These are phyloP conservation scores for Lagopus muta DNA, from an alignment of 2,113 vertebrate species.

Conservation along the genomic window DNA sequence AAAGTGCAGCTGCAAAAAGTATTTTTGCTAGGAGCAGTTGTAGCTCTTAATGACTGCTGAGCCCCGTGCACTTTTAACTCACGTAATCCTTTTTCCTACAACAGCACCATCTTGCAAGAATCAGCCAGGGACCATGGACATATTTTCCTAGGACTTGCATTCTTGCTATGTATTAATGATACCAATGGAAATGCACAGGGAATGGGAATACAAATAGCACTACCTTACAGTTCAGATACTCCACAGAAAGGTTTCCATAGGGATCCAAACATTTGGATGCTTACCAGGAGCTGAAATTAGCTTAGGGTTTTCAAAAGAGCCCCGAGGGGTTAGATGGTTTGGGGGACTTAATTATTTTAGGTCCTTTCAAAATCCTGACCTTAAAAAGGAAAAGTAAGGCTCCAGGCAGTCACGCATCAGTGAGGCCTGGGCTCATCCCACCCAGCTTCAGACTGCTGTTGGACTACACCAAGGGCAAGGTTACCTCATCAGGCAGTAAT, in stretches of 20 bases:
- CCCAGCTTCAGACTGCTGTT: background rate
- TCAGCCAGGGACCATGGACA: conserved; percentile 36
- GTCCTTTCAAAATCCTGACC: background rate
- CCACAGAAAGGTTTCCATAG: conserved; percentile 49
- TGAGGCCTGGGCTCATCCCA: background rate
- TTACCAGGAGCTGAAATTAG: conserved; percentile 54
- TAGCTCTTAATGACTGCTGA: conserved; percentile 60
- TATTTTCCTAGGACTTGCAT: conserved; percentile 77
- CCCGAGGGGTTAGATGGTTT: conserved; percentile 1
- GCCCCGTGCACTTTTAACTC: conserved; percentile 71
- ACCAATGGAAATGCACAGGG: conserved; percentile 27
- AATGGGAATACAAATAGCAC: conserved; percentile 39
- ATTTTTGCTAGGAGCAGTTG: conserved; percentile 76
- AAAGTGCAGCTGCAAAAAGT: conserved; percentile 71
- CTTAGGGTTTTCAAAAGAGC: conserved; percentile 18
- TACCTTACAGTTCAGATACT: background rate
- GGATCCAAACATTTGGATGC: conserved; percentile 49
- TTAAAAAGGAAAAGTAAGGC: conserved; percentile 14
- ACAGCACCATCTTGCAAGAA: conserved; percentile 73
- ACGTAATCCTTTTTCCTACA: conserved; percentile 78
- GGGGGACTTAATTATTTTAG: conserved; percentile 34
- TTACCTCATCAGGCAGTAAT: background rate
- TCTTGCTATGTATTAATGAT: conserved; percentile 65
- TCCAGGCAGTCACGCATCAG: background rate
- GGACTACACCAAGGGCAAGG: background rate